These are phyloP conservation scores for Allolobophora icterica DNA, from an alignment of 2,888 invertebrate species.

Conservation along the genomic window DNA sequence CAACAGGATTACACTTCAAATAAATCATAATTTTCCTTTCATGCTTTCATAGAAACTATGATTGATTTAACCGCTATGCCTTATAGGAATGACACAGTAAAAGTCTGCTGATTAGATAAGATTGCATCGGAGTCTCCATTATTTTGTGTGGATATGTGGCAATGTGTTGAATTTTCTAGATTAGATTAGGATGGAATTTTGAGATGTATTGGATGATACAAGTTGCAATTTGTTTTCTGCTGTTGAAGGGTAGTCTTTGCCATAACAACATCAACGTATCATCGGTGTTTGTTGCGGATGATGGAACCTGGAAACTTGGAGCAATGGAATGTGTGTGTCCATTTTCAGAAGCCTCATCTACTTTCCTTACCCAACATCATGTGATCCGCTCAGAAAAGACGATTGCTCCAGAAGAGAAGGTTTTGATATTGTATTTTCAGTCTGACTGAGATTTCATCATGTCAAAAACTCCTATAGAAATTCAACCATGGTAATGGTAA, in stretches of 20 bases:
- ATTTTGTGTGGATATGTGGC: neutral
- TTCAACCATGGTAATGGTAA: neutral
- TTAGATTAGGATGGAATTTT: neutral
- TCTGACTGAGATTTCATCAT: neutral
- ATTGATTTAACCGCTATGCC: neutral
- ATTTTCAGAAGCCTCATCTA: constrained; percentile 62
- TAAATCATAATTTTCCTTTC: neutral
- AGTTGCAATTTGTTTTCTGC: neutral
- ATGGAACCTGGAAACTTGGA: constrained; percentile 86
- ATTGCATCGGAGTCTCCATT: neutral
- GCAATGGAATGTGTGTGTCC: constrained; percentile 78
- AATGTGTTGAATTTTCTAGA: neutral
- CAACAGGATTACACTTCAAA: neutral
- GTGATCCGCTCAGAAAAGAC: constrained; percentile 27
- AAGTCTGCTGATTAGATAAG: neutral
- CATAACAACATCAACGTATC: constrained; percentile 84
- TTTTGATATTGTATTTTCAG: neutral
- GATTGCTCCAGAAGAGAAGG: constrained; percentile 48
- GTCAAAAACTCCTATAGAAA: neutral
- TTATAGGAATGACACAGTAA: neutral
- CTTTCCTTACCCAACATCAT: constrained; percentile 37
- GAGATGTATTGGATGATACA: neutral
- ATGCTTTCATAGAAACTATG: neutral
- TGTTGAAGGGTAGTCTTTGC: constrained; percentile 63
- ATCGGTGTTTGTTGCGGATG: constrained; percentile 81